Base-by-base conservation (phyloP, 2,888 invertebrate species). In the Dinocampus coccinellae region DNA sequence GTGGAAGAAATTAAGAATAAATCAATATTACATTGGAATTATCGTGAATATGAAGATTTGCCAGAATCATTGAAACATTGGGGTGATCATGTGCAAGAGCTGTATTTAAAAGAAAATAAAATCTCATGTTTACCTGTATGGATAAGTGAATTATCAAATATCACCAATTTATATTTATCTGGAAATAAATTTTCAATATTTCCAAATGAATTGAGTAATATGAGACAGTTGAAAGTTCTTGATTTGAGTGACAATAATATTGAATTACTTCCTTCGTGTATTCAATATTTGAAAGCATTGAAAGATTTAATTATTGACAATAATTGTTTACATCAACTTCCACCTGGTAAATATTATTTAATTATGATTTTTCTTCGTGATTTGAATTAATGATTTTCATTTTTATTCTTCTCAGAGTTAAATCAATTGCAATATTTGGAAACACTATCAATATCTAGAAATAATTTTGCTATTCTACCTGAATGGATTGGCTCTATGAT, bases 1-100 rank as follows among this genome's bases (percentile, higher is more conserved):
- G 80, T 80, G n/a, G 80, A 81, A 7, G 88, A 88, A 72, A 83
- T 87, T 6, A 80, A 79, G 70, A 80, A 78, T 39, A 88, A 87
- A 75, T 75, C 77, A 69, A 87, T 88, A 73, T 79, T 88, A 10
- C 88, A 88, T 70, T 88, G 88, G 88, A 88, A 88, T 77, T 88
- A 85, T 76, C 82, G 88, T 10, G 84, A 83, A 64, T 80, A 88
- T 13, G 70, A 70, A 6, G 77, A 83, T 70, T 76, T 88, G 55
- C 88, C 88, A 29, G 79, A 82, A 29, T 84, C 80, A 11, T 75
- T 88, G 64, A 80, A 83, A 69, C 69, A 73, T 22, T 78, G 81
- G 57, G 87, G 86, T 1, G 73, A 74, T 33, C 81, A 88, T 33
- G 77, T 88, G 6, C 76, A 82, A 72, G 88, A 88, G 64, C 83